Evolutionary conservation across 2,113 vertebrate genomes (phyloP).

Genomic region (Tenrec ecaudatus): DNA sequence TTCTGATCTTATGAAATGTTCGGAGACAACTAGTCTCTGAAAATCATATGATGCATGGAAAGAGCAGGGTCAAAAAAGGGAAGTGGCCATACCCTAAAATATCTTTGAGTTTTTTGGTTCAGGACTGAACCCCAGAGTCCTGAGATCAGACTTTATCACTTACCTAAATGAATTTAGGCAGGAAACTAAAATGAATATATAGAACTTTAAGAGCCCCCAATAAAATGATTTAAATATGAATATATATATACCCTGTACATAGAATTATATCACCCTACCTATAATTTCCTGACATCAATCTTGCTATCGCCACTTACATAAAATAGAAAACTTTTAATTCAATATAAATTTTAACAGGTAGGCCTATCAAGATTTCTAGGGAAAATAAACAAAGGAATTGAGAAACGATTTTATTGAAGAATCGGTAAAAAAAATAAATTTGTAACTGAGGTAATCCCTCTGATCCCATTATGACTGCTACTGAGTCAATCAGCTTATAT

Average conservation of each 20-base stretch:
- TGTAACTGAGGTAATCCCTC: background rate
- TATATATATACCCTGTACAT: background rate
- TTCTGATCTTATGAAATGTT: background rate
- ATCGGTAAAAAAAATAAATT: background rate
- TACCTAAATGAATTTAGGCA: background rate
- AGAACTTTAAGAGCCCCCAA: no score
- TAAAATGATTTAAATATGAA: background rate
- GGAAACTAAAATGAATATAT: no score
- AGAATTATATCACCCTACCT: background rate
- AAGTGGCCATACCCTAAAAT: background rate
- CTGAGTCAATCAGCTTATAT: background rate
- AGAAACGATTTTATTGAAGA: constrained; percentile 33
- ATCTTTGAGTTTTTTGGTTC: background rate
- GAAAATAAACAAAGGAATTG: background rate
- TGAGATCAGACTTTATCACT: background rate
- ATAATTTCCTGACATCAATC: background rate
- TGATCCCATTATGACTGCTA: background rate
- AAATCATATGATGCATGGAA: background rate
- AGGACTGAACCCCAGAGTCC: background rate
- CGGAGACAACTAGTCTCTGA: background rate
- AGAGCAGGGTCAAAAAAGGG: background rate
- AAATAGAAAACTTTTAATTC: constrained; percentile 32
- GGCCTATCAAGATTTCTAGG: background rate
- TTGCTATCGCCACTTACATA: constrained; percentile 27
- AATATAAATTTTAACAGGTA: background rate